Percentiles rank a stretch among this genome's conserved stretches.
Conservation (phyloP, 2,888 invertebrate species). For the Heliconius charithonia region DNA sequence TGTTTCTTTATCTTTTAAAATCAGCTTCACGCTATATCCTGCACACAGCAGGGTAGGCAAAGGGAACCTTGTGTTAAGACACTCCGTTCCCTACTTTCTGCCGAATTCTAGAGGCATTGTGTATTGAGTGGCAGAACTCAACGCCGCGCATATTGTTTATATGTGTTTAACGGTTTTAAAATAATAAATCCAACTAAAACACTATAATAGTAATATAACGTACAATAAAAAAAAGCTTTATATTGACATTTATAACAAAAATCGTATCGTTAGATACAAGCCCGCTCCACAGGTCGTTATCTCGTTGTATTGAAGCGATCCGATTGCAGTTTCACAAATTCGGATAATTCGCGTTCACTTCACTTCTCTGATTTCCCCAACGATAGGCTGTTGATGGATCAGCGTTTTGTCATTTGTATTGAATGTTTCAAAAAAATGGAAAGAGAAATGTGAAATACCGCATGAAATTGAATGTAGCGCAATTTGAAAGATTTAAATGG, state of each 20-base stretch:
- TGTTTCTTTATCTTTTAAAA: too few species aligned
- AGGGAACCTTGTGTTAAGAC: too few species aligned
- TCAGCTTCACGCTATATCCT: too few species aligned
- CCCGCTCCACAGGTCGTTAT: conserved; percentile 4
- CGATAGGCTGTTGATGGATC: conserved; percentile 9
- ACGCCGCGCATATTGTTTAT: too few species aligned
- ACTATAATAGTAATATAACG: too few species aligned
- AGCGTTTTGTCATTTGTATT: conserved; percentile 18
- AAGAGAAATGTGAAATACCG: background rate
- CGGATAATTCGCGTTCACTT: conserved; percentile 18
- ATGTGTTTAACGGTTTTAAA: too few species aligned
- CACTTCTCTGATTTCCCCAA: conserved; percentile 15
- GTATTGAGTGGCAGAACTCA: too few species aligned
- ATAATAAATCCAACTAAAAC: too few species aligned
- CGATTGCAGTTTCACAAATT: conserved; percentile 29
- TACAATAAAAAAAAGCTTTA: background rate
- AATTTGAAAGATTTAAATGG: background rate
- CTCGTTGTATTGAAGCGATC: background rate
- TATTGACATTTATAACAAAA: background rate
- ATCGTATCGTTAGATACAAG: conserved; percentile 11
- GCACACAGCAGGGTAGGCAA: too few species aligned
- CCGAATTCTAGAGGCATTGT: too few species aligned
- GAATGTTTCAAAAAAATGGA: background rate
- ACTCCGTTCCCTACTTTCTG: too few species aligned
- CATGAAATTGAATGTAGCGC: background rate